A percentile compares a stretch with the other conserved stretches of the same genome.
Conservation (phyloP, 2,888 invertebrate genomes). For the Yponomeuta malinellus region DNA sequence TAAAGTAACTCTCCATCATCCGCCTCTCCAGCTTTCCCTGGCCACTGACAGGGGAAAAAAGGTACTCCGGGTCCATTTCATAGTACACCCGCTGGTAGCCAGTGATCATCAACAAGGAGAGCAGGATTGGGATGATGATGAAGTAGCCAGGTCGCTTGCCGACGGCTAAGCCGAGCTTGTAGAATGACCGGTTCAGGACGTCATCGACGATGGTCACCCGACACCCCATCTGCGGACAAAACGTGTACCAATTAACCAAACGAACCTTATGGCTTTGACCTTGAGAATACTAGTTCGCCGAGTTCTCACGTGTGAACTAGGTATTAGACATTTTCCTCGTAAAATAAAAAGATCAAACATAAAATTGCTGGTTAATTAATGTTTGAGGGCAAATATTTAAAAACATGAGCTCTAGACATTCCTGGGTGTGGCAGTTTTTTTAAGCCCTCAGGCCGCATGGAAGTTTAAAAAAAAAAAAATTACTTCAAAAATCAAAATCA, state of each 20-base stretch:
- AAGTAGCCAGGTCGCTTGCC: constrained; percentile 92
- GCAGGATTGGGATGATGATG: constrained; percentile 88
- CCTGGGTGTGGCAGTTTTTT: not conserved
- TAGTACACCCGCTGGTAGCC: constrained; percentile 91
- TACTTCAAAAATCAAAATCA: too few species aligned
- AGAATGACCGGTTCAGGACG: constrained; percentile 86
- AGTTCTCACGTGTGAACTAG: not conserved
- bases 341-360: not conserved
- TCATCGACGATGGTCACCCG: constrained; percentile 86
- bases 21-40: constrained; percentile 88
- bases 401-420: not conserved
- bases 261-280: not conserved
- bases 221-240: constrained; percentile 80
- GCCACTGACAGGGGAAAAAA: constrained; percentile 92
- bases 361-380: not conserved
- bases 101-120: constrained; percentile 88
- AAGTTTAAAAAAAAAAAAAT: too few species aligned
- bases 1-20: constrained; percentile 88
- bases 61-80: constrained; percentile 95
- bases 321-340: not conserved
- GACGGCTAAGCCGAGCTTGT: constrained; percentile 85
- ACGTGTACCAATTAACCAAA: not conserved
- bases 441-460: too few species aligned
- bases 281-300: not conserved
- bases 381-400: not conserved